Conservation (phyloP, 2,797 vertebrate genomes). For the Gymnocypris eckloni region DNA sequence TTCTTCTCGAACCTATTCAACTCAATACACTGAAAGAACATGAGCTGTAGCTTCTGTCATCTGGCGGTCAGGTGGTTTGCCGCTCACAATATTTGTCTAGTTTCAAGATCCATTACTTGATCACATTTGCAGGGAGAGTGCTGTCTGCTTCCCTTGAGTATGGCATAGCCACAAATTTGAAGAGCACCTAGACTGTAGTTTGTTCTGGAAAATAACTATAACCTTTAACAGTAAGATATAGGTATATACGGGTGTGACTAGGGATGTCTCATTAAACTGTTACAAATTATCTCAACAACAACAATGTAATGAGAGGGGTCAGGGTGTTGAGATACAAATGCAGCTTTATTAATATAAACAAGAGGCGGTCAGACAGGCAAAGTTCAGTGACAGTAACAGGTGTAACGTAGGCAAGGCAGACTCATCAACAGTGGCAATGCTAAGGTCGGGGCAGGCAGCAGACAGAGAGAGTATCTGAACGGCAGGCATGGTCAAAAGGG, state of each 20-base stretch:
- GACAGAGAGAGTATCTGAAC: too few relatives aligned
- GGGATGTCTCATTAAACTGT: not conserved
- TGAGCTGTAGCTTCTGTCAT: constrained; percentile 15
- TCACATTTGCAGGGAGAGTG: constrained; percentile 13
- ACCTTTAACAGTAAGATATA: not conserved
- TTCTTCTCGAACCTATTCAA: constrained; percentile 9
- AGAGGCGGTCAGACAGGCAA: too few relatives aligned
- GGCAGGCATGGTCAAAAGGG: too few relatives aligned
- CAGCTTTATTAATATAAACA: too few relatives aligned
- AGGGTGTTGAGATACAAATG: too few relatives aligned
- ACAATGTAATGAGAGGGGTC: too few relatives aligned
- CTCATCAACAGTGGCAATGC: too few relatives aligned
- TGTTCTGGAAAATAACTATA: not conserved
- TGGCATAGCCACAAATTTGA: not conserved
- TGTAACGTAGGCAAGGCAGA: too few relatives aligned
- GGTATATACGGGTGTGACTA: not conserved
- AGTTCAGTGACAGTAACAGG: too few relatives aligned
- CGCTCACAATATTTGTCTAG: not conserved
- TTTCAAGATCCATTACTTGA: constrained; percentile 29
- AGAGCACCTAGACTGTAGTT: not conserved
- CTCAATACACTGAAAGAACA: not conserved
- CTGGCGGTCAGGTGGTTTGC: not conserved
- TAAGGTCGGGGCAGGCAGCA: too few relatives aligned
- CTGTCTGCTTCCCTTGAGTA: constrained; percentile 1
- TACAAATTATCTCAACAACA: not conserved